phyloP scores from a whole-genome alignment of 2,797 vertebrate species.

The Hafferia zeledoni region DNA sequence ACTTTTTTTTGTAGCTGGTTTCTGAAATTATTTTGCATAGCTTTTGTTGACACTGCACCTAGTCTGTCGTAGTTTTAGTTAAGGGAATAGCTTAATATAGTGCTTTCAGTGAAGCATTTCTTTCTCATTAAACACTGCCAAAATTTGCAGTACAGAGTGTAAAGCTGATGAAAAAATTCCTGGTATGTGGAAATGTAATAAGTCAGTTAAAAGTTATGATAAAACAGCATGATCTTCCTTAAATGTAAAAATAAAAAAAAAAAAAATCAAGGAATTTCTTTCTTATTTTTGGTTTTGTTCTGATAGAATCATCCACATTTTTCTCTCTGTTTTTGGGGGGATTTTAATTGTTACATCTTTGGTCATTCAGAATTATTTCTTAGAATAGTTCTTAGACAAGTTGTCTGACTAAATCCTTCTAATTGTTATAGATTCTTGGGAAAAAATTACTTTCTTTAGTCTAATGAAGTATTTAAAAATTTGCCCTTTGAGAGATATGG shows the following conservation, averaged over 20 bases:
- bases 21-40: background rate
- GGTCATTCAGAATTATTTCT: background rate
- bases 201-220: background rate
- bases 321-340: background rate
- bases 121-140: background rate
- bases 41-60: background rate
- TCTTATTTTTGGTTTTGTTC: background rate
- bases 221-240: background rate
- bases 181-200: background rate
- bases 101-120: background rate
- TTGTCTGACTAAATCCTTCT: background rate
- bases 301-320: background rate
- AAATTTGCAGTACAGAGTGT: background rate
- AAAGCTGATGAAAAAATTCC: background rate
- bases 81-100: background rate
- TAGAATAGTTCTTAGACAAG: background rate
- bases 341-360: background rate
- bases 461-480: background rate
- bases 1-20: background rate
- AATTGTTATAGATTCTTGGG: background rate
- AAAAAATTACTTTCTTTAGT: background rate
- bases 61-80: background rate
- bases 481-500: background rate
- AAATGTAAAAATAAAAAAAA: background rate
- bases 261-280: background rate